These are phyloP conservation scores for Trissolcus brochymenae DNA, from an alignment of 2,888 invertebrate genomes.

Conservation along the genomic window DNA sequence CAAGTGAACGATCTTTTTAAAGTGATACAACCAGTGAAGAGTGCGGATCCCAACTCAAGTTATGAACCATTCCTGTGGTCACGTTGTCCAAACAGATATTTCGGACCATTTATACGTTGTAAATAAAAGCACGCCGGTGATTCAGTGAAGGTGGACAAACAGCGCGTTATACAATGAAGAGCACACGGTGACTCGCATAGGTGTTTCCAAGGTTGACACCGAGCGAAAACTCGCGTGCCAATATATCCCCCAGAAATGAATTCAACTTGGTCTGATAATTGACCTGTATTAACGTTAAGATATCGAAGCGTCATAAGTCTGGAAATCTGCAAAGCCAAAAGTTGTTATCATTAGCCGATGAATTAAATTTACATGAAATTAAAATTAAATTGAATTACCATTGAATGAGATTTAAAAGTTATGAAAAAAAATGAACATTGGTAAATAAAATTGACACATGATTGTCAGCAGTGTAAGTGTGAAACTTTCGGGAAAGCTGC, in stretches of 20 bases:
- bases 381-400: no score
- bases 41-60: not conserved
- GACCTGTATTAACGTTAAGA: conserved; percentile 72
- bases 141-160: conserved; percentile 41
- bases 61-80: not conserved
- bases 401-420: no score
- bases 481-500: no score
- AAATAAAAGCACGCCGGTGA: conserved; percentile 28
- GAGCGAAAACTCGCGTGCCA: conserved; percentile 69
- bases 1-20: not conserved
- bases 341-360: conserved; percentile 45
- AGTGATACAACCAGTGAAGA: not conserved
- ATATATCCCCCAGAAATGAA: conserved; percentile 65
- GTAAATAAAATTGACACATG: no score
- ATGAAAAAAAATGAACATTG: no score
- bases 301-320: conserved; percentile 87
- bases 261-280: conserved; percentile 67
- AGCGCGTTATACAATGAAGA: conserved; percentile 58
- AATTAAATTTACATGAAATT: not conserved
- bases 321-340: conserved; percentile 80
- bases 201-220: conserved; percentile 81
- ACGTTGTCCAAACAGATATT: not conserved
- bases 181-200: conserved; percentile 82
- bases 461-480: no score
- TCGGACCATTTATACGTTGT: conserved; percentile 1